Base-by-base conservation (phyloP, 1,140 invertebrate genomes). In the Hylaeus volcanicus region DNA sequence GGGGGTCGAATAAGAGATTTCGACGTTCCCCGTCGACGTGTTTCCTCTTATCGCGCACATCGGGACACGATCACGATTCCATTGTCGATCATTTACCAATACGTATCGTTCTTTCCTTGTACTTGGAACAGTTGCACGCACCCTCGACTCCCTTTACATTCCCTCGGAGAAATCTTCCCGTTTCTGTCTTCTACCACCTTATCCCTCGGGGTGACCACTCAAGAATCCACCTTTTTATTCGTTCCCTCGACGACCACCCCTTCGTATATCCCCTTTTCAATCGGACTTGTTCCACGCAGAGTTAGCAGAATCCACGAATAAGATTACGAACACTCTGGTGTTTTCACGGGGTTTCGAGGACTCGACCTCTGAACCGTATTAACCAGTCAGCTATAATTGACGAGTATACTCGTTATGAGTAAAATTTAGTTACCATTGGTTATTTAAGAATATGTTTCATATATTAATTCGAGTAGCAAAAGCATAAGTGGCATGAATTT, bases 81-180 rank as follows among this genome's bases (percentile, higher is more conserved):
- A 58, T 70, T 26, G 61, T 26, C 51, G 53, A 8, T 56, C 41
- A 41, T 45, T 63, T 66, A 73, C 79, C 56, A 69, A 84, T 72
- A 69, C 68, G 48, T 76, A 76, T 83, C 79, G 66, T 45, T 68
- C 60, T 68, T 56, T 71, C 37, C 63, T 63, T 39, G 41, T 15
- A 55, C 69, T 43, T 39, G 51, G 37, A 73, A 69, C 63, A 26
- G 74, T 69, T 65, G 74, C 66, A 51, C 74, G n/a, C 55, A 3
- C 45, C 0, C 45, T 48, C 45, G 45, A 48, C 45, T 48, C 45
- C 45, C 45, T 82, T 83, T 83, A 83, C 79, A 74, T 79, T 79
- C 79, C 75, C 75, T 82, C 76, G 66, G 48, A 61, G 63, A 68
- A 53, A 48, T 63, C 61, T 63, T 41, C 37, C 69, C 60, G 1